Conservation (phyloP, 2,888 invertebrate species). For the Orthosia cruda region DNA sequence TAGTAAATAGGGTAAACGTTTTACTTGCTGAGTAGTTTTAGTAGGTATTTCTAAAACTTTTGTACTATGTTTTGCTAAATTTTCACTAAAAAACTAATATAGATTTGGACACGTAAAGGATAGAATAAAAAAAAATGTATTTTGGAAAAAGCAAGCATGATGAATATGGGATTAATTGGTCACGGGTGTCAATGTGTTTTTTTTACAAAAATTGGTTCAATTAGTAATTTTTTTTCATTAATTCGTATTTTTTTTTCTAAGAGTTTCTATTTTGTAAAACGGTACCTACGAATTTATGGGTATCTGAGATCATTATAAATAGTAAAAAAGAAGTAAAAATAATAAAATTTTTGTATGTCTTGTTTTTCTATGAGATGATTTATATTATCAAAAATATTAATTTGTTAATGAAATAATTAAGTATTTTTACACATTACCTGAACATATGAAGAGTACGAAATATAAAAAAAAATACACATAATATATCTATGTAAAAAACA, state of each 20-base stretch:
- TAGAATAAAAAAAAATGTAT: slow-evolving; percentile 79
- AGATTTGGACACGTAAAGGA: slow-evolving; percentile 89
- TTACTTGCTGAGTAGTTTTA: slow-evolving; percentile 90
- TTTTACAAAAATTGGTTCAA: slow-evolving; percentile 65
- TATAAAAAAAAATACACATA: slow-evolving; percentile 77
- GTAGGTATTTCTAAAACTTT: slow-evolving; percentile 91
- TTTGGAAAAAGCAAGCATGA: slow-evolving; percentile 82
- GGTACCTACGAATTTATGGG: slow-evolving; percentile 82
- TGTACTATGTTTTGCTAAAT: slow-evolving; percentile 92
- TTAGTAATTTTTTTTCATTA: slow-evolving; percentile 65
- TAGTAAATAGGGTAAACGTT: slow-evolving; percentile 89
- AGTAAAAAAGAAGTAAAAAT: slow-evolving; percentile 71
- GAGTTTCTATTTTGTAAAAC: slow-evolving; percentile 88
- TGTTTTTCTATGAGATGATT: slow-evolving; percentile 90
- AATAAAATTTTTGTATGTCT: slow-evolving; percentile 84
- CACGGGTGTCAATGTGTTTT: slow-evolving; percentile 69
- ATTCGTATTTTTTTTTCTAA: slow-evolving; percentile 75
- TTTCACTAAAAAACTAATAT: slow-evolving; percentile 89
- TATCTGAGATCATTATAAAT: slow-evolving; percentile 76
- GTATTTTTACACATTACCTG: slow-evolving; percentile 91
- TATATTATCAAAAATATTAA: slow-evolving; percentile 88
- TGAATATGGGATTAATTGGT: slow-evolving; percentile 77
- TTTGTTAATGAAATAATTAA: slow-evolving; percentile 89
- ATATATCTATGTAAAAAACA: slow-evolving; percentile 87
- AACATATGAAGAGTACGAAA: slow-evolving; percentile 88